Percentiles rank a stretch among this genome's conserved stretches.
Conservation (phyloP, 2,888 invertebrate genomes). For the Nasonia oneida region DNA sequence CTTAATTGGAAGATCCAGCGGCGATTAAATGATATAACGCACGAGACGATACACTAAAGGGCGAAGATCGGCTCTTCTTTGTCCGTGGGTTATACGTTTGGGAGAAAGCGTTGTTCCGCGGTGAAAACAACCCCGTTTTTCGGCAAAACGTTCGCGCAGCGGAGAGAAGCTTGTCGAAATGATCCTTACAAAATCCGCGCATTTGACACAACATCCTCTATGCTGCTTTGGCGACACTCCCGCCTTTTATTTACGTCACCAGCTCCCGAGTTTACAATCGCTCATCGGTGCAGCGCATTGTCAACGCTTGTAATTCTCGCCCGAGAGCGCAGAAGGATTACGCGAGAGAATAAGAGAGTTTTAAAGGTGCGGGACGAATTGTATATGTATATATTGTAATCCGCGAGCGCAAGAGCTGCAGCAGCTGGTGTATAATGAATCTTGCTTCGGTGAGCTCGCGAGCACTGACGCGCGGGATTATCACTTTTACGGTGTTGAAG, state of each 20-base stretch:
- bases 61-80: not conserved
- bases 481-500: conserved; percentile 16
- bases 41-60: not conserved
- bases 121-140: too few species aligned
- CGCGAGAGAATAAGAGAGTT: not conserved
- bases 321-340: not conserved
- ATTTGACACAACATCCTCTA: not conserved
- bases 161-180: not conserved
- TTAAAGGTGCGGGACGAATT: not conserved
- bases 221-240: not conserved
- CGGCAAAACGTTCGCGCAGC: too few species aligned
- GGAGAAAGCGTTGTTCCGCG: not conserved
- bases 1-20: conserved; percentile 54
- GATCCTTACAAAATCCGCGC: not conserved
- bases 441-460: conserved; percentile 3
- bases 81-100: not conserved
- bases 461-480: conserved; percentile 13
- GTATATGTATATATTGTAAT: not conserved
- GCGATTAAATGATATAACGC: conserved; percentile 51
- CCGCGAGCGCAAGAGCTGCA: not conserved
- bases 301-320: conserved; percentile 36
- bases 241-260: not conserved
- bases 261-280: not conserved
- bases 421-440: conserved; percentile 33
- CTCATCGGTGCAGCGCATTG: conserved; percentile 6